These are phyloP conservation scores for Chromobotia macracanthus DNA, from an alignment of 2,797 vertebrate genomes.

Conservation along the genomic window DNA sequence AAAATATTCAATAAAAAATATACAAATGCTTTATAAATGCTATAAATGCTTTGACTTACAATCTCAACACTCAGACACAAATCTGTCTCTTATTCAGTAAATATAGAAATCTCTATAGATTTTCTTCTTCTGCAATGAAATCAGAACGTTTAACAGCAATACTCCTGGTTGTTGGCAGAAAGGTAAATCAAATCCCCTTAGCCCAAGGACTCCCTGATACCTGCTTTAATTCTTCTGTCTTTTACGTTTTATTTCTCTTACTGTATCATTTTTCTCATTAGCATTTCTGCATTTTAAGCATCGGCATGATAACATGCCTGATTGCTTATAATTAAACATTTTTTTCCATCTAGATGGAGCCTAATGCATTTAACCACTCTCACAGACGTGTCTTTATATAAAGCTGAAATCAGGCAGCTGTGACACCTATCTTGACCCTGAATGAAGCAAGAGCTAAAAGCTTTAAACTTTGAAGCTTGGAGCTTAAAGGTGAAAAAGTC, in stretches of 20 bases:
- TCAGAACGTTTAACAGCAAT: slow-evolving; percentile 50
- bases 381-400: background rate
- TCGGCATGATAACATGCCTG: background rate
- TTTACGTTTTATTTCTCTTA: slow-evolving; percentile 17
- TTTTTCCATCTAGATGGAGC: background rate
- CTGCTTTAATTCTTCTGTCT: slow-evolving; percentile 6
- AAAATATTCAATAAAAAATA: background rate
- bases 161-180: slow-evolving; percentile 15
- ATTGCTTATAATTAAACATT: background rate
- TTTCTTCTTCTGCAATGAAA: slow-evolving; percentile 61
- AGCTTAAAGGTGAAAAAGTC: too few relatives aligned
- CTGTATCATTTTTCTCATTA: background rate
- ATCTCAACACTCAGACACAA: slow-evolving; percentile 48
- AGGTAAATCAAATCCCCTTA: slow-evolving; percentile 63
- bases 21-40: background rate
- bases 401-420: slow-evolving; percentile 47
- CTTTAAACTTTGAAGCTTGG: background rate
- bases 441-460: background rate
- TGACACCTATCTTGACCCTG: background rate
- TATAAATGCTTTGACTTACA: slow-evolving; percentile 51
- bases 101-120: slow-evolving; percentile 62
- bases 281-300: background rate
- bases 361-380: background rate
- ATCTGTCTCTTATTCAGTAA: slow-evolving; percentile 60
- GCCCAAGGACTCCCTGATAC: slow-evolving; percentile 50